A percentile compares a stretch with the other conserved stretches of the same genome.
phyloP scores from a whole-genome alignment of 2,888 invertebrate genomes.

The Luffia ferchaultella region DNA sequence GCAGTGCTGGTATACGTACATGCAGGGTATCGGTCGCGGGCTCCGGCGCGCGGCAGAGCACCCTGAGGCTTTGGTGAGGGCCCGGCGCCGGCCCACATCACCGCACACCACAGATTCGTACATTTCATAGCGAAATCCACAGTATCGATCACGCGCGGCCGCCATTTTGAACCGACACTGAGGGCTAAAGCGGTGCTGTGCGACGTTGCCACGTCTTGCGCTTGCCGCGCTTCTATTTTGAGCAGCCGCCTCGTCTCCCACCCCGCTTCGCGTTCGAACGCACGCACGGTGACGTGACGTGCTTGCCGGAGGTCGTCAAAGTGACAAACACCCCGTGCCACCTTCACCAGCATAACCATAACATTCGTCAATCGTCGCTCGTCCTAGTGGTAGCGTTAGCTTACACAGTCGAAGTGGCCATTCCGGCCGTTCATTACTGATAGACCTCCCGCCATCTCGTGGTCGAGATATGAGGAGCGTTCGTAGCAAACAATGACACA shows the following conservation, averaged over 20 bases:
- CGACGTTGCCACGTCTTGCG: slow-evolving; percentile 59
- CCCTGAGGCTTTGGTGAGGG: slow-evolving; percentile 49
- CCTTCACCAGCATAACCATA: neutral
- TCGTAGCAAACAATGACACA: too few relatives aligned
- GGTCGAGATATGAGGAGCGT: too few relatives aligned
- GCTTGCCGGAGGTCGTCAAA: slow-evolving; percentile 38
- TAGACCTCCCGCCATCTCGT: too few relatives aligned
- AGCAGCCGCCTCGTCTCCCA: slow-evolving; percentile 22
- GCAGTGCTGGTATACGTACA: slow-evolving; percentile 63
- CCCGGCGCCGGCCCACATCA: slow-evolving; percentile 56
- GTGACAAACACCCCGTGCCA: too few relatives aligned
- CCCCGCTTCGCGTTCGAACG: slow-evolving; percentile 20
- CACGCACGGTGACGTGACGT: slow-evolving; percentile 31
- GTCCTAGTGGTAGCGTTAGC: slow-evolving; percentile 8
- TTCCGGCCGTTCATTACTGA: too few relatives aligned
- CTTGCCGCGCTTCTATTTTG: slow-evolving; percentile 52
- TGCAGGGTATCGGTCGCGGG: slow-evolving; percentile 49
- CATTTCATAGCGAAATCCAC: slow-evolving; percentile 58
- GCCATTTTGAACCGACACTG: slow-evolving; percentile 66
- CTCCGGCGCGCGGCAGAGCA: slow-evolving; percentile 37
- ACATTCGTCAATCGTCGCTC: neutral
- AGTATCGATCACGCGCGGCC: slow-evolving; percentile 65
- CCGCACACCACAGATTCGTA: slow-evolving; percentile 54
- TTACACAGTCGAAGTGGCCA: too few relatives aligned
- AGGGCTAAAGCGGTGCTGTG: slow-evolving; percentile 33